Percentiles rank a stretch among this genome's conserved stretches.
phyloP scores from a whole-genome alignment of 1,140 invertebrate species.

The Temnothorax nylanderi region DNA sequence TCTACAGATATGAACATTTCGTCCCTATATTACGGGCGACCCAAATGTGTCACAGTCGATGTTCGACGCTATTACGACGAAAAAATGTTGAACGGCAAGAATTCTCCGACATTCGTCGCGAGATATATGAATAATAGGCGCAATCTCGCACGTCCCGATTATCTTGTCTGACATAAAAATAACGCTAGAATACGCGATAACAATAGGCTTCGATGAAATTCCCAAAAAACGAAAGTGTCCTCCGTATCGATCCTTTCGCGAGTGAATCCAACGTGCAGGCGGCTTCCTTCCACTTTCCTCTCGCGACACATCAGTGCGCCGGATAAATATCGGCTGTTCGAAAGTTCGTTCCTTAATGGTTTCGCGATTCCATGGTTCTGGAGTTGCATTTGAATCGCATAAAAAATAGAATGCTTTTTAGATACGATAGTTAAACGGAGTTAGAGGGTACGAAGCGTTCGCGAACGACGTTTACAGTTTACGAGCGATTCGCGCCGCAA shows the following conservation, averaged over 20 bases:
- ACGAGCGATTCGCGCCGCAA: slow-evolving; percentile 72
- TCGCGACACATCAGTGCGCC: background rate
- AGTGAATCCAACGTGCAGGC: background rate
- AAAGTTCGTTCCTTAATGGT: slow-evolving; percentile 63
- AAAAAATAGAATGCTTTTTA: slow-evolving; percentile 72
- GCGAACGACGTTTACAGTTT: slow-evolving; percentile 73
- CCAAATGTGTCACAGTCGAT: slow-evolving; percentile 29
- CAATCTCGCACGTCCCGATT: slow-evolving; percentile 20
- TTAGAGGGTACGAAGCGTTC: slow-evolving; percentile 69
- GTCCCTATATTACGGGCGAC: background rate
- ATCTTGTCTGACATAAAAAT: background rate
- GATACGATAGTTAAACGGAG: slow-evolving; percentile 71
- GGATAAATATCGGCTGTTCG: slow-evolving; percentile 59
- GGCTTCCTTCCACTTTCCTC: background rate
- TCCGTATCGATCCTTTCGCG: slow-evolving; percentile 1
- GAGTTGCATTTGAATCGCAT: slow-evolving; percentile 47
- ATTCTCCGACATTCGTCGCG: background rate
- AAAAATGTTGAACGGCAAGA: slow-evolving; percentile 22
- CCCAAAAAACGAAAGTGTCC: background rate
- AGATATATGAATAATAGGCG: background rate
- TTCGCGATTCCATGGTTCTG: slow-evolving; percentile 41
- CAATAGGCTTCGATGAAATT: background rate
- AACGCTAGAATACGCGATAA: background rate
- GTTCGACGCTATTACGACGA: slow-evolving; percentile 20
- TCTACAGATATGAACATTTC: slow-evolving; percentile 17